phyloP scores from a whole-genome alignment of 1,140 invertebrate genomes.

The Pogonus chalceus region DNA sequence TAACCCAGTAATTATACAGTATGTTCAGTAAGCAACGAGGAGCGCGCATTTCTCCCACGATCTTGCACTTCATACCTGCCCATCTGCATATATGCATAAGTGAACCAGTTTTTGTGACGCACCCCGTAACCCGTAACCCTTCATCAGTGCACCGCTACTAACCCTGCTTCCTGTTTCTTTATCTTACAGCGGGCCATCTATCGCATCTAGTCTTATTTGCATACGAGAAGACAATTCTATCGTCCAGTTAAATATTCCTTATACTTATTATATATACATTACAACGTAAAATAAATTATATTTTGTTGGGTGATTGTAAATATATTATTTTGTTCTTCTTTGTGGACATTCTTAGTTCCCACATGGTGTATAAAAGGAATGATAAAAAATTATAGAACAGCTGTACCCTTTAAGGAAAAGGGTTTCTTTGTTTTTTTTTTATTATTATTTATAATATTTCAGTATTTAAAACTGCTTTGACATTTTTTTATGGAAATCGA shows the following conservation, averaged over 20 bases:
- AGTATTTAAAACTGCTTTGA: too few species aligned
- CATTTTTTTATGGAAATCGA: too few species aligned
- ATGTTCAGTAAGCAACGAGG: too few species aligned
- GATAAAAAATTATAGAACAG: not conserved
- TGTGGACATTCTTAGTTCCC: not conserved
- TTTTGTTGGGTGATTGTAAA: not conserved
- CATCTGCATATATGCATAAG: not conserved
- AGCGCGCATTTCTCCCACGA: not conserved
- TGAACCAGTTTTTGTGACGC: not conserved
- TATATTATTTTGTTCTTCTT: not conserved
- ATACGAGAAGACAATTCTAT: not conserved
- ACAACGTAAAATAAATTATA: too few species aligned
- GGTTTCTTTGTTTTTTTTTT: not conserved
- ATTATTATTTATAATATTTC: too few species aligned
- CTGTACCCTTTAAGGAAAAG: not conserved
- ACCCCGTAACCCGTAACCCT: not conserved
- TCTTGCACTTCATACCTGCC: not conserved
- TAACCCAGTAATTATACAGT: too few species aligned
- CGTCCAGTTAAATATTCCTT: not conserved
- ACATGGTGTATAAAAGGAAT: not conserved
- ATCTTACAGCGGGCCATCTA: not conserved
- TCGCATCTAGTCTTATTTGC: not conserved
- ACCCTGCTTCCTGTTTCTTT: not conserved
- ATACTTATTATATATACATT: too few species aligned
- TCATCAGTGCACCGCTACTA: too few species aligned